Conservation (phyloP, 2,797 vertebrate genomes). For the Eospalax fontanierii region DNA sequence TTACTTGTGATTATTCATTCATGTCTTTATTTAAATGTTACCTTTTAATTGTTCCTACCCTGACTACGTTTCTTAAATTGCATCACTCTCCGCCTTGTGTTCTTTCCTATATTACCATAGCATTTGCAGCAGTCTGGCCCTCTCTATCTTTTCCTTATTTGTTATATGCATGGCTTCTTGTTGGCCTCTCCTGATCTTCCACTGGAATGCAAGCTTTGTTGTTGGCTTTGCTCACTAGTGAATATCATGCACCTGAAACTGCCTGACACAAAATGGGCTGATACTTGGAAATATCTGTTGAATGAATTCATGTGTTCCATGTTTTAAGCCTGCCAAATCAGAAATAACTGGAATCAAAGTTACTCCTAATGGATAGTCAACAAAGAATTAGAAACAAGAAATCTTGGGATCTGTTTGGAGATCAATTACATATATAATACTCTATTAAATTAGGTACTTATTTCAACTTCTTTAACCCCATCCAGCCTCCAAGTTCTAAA, state of each 20-base stretch:
- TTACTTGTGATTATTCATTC: neutral
- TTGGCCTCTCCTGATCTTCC: neutral
- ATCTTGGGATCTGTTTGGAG: neutral
- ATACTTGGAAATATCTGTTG: slow-evolving; percentile 6
- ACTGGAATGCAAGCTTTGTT: neutral
- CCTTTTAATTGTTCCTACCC: neutral
- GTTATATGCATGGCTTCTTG: neutral
- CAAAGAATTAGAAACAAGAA: slow-evolving; percentile 61
- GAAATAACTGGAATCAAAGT: slow-evolving; percentile 56
- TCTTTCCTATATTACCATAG: neutral
- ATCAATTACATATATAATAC: neutral
- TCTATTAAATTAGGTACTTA: neutral
- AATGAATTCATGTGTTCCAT: slow-evolving; percentile 45
- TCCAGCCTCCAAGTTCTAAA: slow-evolving; percentile 40
- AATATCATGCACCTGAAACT: neutral
- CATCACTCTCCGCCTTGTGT: neutral
- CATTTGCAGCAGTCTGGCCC: neutral
- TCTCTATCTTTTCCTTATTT: neutral
- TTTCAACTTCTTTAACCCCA: neutral
- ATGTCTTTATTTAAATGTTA: neutral
- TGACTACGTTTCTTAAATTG: slow-evolving; percentile 17
- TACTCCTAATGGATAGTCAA: slow-evolving; percentile 30
- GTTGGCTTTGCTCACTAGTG: slow-evolving; percentile 12
- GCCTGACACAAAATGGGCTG: neutral
- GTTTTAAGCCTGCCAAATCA: neutral